Evolutionary conservation across 2,797 vertebrate species (phyloP).

Genomic region (Tinamus major): DNA sequence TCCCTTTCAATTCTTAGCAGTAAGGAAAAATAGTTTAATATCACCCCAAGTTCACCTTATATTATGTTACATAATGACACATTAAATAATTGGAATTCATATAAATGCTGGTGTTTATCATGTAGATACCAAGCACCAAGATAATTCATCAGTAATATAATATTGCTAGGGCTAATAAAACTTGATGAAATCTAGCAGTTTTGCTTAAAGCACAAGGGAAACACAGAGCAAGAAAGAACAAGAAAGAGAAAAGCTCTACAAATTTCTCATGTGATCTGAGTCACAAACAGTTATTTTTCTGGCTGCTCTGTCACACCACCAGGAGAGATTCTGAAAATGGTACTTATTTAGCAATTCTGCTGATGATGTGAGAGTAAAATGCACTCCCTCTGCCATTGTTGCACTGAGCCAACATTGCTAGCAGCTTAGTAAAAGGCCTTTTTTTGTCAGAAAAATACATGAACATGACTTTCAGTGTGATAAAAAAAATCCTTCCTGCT

Average conservation of each 20-base stretch:
- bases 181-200: neutral
- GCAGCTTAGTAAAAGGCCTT: constrained; percentile 3
- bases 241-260: neutral
- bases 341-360: constrained; percentile 34
- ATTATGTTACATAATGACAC: neutral
- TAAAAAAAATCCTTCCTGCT: neutral
- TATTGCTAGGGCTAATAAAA: neutral
- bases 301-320: neutral
- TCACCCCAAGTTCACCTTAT: neutral
- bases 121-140: neutral
- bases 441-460: constrained; percentile 29
- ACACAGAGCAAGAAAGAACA: neutral
- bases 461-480: neutral
- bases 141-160: neutral
- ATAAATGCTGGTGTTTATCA: neutral
- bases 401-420: neutral
- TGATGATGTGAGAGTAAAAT: neutral
- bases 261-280: neutral
- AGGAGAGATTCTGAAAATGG: neutral
- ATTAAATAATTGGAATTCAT: neutral
- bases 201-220: neutral
- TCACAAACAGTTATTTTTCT: neutral
- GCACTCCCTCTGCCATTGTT: neutral
- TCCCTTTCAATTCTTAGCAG: neutral
- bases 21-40: neutral